Evolutionary conservation across 2,113 vertebrate genomes (phyloP).

Genomic region (Passer domesticus): DNA sequence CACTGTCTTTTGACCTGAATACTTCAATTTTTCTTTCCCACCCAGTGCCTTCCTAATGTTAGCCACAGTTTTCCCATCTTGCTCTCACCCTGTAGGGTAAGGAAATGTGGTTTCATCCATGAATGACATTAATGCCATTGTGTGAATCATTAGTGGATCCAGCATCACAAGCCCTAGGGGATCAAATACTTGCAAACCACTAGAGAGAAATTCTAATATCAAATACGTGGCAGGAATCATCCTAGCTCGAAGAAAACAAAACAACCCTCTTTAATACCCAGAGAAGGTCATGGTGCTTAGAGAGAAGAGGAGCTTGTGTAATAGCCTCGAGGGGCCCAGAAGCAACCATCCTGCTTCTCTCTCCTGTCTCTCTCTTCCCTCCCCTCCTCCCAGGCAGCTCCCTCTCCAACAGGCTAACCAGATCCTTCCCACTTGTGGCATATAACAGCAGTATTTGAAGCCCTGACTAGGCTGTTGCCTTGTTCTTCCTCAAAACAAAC

Average conservation of each 20-base stretch:
- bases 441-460: not conserved
- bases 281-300: constrained; percentile 32
- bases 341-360: not conserved
- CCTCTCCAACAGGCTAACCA: not conserved
- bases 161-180: constrained; percentile 59
- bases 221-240: constrained; percentile 41
- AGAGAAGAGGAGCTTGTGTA: constrained; percentile 19
- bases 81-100: constrained; percentile 65
- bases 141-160: constrained; percentile 66
- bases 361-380: not conserved
- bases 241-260: constrained; percentile 64
- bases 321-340: not conserved
- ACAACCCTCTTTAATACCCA: constrained; percentile 29
- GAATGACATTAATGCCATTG: constrained; percentile 70
- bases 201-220: constrained; percentile 64
- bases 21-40: constrained; percentile 64
- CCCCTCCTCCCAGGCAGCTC: not conserved
- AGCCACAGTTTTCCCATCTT: constrained; percentile 57
- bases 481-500: constrained; percentile 43
- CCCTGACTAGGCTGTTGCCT: not conserved
- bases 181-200: constrained; percentile 62
- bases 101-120: constrained; percentile 70
- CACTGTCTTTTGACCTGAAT: constrained; percentile 63
- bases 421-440: constrained; percentile 27
- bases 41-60: constrained; percentile 52